Evolutionary conservation across 2,797 vertebrate species (phyloP), one percentile per base, ranked within the genome.

Genomic region (Ateles fusciceps): DNA sequence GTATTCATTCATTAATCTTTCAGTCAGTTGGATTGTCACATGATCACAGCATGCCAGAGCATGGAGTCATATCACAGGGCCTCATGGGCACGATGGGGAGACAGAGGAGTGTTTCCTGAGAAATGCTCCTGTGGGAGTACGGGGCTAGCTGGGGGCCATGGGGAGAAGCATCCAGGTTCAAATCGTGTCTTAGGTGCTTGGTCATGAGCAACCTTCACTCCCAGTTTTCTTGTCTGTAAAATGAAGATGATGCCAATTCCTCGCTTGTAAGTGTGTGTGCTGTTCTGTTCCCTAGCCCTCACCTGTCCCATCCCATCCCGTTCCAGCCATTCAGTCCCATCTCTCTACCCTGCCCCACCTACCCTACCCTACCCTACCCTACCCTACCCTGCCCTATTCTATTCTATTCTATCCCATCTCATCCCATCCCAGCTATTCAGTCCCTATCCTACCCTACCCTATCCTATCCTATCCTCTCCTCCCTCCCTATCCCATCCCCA

Each of bases 371-470:
- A 7, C 3, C 22, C 55, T 57, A 24, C 3, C 8, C 24, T 13
- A 15, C 5, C 14, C 14, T 50, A 15, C 48, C 4, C 48, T 2
- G 2, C 46, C 46, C 42, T 44, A 44, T 46, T 10, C 4, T 48
- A 2, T 14, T 2, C 46, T 52, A 7, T 17, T 17, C 52, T 21
- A 22, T 0, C 57, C 26, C 30, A 30, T 0, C 28, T 14, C 1
- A 15, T 0, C 30, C 30, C 1, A 33, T 0, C 30, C 57, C 5
- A 17, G 15, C 48, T 14, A 50, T 50, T 5, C 14, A 17, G 17
- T 17, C 1, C 48, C 52, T 52, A 21, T 21, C 6, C 19, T 52
- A 7, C 6, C 21, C 17, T 5, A 52, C 50, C 50, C 14, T 46
- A 46, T 9, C 44, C 44, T 5, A 17, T 15, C 15, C 48, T 50